A percentile compares a stretch with the other conserved stretches of the same genome.
These are phyloP conservation scores for Montipora cactus DNA, from an alignment of 64 coral and sea anemone genomes.

Conservation along the genomic window DNA sequence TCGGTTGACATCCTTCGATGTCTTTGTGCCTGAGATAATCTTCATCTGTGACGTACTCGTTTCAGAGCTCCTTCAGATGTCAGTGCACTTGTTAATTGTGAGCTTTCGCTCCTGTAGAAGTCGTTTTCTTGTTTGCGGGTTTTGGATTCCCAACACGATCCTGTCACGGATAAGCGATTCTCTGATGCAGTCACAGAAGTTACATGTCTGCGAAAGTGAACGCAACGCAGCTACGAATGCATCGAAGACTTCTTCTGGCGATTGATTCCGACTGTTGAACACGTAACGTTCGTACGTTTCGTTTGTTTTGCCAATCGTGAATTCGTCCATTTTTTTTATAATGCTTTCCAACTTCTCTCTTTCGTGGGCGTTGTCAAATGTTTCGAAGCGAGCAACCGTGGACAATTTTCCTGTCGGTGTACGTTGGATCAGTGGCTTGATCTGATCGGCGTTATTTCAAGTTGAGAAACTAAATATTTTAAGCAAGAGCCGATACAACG, in stretches of 20 bases:
- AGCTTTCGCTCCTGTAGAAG: not conserved
- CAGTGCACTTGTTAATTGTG: slow-evolving; percentile 3
- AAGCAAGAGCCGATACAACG: no score
- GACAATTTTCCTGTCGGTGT: no score
- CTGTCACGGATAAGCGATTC: not conserved
- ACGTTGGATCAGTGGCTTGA: no score
- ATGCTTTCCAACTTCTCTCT: not conserved
- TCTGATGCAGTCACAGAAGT: not conserved
- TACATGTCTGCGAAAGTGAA: not conserved
- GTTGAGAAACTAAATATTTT: no score
- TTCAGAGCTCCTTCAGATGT: not conserved
- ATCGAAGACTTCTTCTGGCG: not conserved
- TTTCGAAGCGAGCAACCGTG: no score
- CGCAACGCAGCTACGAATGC: not conserved
- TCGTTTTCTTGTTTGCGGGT: not conserved
- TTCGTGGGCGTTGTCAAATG: not conserved
- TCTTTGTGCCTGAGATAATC: not conserved
- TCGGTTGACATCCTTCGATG: not conserved
- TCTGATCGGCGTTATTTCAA: no score
- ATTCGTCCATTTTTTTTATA: not conserved
- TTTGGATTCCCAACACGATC: not conserved
- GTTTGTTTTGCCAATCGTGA: not conserved
- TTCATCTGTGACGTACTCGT: not conserved
- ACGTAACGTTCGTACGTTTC: not conserved
- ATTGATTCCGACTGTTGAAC: not conserved